A percentile compares a stretch with the other conserved stretches of the same genome.
phyloP scores from a whole-genome alignment of 2,888 invertebrate species.

The Apotomis betuletana region DNA sequence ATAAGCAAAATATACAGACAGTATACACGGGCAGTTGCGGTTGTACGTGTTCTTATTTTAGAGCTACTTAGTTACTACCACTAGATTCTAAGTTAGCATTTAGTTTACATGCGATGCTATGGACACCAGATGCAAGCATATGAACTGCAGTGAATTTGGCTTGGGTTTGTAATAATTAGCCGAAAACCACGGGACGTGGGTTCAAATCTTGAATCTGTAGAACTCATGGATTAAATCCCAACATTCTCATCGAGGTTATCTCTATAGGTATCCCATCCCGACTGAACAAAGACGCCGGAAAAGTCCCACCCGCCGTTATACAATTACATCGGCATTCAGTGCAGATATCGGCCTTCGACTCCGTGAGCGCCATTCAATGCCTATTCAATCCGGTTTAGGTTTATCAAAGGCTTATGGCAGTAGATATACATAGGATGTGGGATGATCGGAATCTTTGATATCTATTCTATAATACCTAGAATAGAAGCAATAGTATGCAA shows the following conservation, averaged over 20 bases:
- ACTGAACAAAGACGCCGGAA: conserved; percentile 15
- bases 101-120: too few species aligned
- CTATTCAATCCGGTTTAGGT: conserved; percentile 15
- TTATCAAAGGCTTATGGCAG: conserved; percentile 23
- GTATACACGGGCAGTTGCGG: too few species aligned
- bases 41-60: too few species aligned
- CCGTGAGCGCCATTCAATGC: conserved; percentile 14
- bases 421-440: neutral
- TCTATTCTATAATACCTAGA: too few species aligned
- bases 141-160: too few species aligned
- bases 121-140: too few species aligned
- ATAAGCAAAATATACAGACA: too few species aligned
- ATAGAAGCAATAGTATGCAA: neutral
- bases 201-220: neutral
- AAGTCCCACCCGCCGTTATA: conserved; percentile 8
- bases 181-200: too few species aligned
- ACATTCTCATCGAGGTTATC: conserved; percentile 1
- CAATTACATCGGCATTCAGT: conserved; percentile 19
- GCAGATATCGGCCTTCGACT: conserved; percentile 15
- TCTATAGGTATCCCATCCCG: conserved; percentile 3
- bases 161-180: too few species aligned
- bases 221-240: neutral
- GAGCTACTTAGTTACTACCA: too few species aligned
- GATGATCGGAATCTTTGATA: neutral
- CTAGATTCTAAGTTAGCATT: too few species aligned